These are phyloP conservation scores for Toxotes lorentzi DNA, from an alignment of 2,797 vertebrate species.

Conservation along the genomic window DNA sequence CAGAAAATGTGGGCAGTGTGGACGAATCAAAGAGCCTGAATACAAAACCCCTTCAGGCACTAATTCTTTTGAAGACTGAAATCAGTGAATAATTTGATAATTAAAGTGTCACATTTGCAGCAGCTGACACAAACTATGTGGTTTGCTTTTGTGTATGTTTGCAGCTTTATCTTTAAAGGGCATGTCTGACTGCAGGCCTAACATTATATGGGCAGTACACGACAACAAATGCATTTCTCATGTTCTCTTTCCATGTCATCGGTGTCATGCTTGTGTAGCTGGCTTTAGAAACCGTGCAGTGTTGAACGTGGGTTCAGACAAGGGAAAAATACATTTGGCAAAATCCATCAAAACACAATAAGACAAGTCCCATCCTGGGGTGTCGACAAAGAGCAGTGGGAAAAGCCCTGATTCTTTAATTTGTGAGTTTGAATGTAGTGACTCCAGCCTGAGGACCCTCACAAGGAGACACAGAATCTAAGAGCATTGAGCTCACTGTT, in stretches of 20 bases:
- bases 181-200: neutral
- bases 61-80: conserved; percentile 35
- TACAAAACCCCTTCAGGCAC: conserved; percentile 27
- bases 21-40: conserved; percentile 50
- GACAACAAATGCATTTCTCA: conserved; percentile 52
- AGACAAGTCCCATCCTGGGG: conserved; percentile 23
- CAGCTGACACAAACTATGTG: conserved; percentile 18
- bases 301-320: neutral
- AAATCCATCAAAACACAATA: conserved; percentile 31
- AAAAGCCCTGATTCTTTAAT: conserved; percentile 28
- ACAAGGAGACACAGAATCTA: conserved; percentile 29
- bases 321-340: conserved; percentile 33
- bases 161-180: conserved; percentile 30
- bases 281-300: conserved; percentile 10
- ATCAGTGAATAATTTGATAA: conserved; percentile 34
- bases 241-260: conserved; percentile 32
- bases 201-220: conserved; percentile 8
- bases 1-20: conserved; percentile 45
- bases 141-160: conserved; percentile 17
- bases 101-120: conserved; percentile 34
- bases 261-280: conserved; percentile 3
- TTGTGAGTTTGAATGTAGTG: conserved; percentile 42
- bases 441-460: conserved; percentile 35
- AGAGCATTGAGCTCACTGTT: conserved; percentile 25
- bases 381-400: neutral